Percentiles rank a stretch among this genome's conserved stretches.
Evolutionary conservation across 1,140 invertebrate genomes (phyloP).

Genomic region (Ooceraea biroi): DNA sequence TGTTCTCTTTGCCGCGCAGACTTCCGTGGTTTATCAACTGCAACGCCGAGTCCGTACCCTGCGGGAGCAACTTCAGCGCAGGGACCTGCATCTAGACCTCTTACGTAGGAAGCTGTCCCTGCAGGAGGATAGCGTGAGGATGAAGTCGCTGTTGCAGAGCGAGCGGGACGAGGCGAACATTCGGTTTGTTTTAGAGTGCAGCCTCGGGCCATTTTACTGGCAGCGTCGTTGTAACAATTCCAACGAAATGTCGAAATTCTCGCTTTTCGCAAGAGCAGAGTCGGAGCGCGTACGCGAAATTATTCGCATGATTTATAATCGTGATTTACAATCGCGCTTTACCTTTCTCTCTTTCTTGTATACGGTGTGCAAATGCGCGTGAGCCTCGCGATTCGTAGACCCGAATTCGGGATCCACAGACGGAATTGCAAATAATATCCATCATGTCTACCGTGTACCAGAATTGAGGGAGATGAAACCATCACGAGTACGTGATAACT

Average conservation of each 20-base stretch:
- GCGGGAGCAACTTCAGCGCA: slow-evolving; percentile 95
- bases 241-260: slow-evolving; percentile 1
- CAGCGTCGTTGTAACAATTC: neutral
- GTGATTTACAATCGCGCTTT: neutral
- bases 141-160: slow-evolving; percentile 88
- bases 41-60: slow-evolving; percentile 93
- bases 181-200: slow-evolving; percentile 82
- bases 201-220: no score
- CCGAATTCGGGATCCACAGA: neutral
- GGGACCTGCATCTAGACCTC: slow-evolving; percentile 96
- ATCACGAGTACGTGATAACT: neutral
- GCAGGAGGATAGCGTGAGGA: slow-evolving; percentile 91
- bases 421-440: neutral
- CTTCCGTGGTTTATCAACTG: slow-evolving; percentile 93
- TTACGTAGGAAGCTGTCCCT: slow-evolving; percentile 94
- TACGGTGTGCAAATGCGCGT: no score
- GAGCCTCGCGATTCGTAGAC: no score
- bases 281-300: no score
- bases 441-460: no score
- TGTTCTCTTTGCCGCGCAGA: slow-evolving; percentile 84
- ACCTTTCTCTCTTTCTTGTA: no score
- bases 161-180: slow-evolving; percentile 92
- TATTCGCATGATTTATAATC: slow-evolving; percentile 4
- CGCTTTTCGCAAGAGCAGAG: neutral
- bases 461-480: no score